Conservation (phyloP, 1,140 invertebrate genomes). For the Drosophila suzukii region DNA sequence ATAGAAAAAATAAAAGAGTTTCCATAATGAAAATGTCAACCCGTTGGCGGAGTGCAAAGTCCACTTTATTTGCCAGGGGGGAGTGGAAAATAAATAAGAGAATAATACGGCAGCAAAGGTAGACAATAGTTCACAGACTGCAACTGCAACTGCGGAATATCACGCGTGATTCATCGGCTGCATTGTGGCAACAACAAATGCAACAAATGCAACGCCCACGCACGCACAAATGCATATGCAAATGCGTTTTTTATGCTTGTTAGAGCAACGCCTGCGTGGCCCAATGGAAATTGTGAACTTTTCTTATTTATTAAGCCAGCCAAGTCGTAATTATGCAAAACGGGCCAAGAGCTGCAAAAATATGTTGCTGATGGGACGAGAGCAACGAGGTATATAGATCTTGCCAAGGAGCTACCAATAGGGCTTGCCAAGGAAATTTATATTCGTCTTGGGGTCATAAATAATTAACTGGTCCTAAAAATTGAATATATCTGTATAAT, state of each 20-base stretch:
- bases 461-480: background rate
- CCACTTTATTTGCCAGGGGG: slow-evolving; percentile 22
- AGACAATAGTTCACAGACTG: slow-evolving; percentile 60
- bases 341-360: slow-evolving; percentile 22
- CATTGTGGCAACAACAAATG: slow-evolving; percentile 17
- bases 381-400: background rate
- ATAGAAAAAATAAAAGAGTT: slow-evolving; percentile 31
- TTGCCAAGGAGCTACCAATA: background rate
- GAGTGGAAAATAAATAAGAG: slow-evolving; percentile 49
- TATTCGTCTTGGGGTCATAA: background rate
- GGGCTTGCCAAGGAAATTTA: background rate
- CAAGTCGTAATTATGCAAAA: slow-evolving; percentile 75
- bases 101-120: slow-evolving; percentile 36
- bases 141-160: slow-evolving; percentile 61
- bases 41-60: slow-evolving; percentile 67
- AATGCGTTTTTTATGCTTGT: slow-evolving; percentile 67
- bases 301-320: slow-evolving; percentile 70
- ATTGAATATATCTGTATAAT: background rate
- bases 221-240: slow-evolving; percentile 61
- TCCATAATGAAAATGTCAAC: slow-evolving; percentile 78
- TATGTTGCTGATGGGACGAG: slow-evolving; percentile 21
- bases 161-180: slow-evolving; percentile 74
- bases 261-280: slow-evolving; percentile 67
- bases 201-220: slow-evolving; percentile 44
- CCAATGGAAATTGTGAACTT: slow-evolving; percentile 38